A percentile compares a stretch with the other conserved stretches of the same genome.
phyloP scores from a whole-genome alignment of 2,888 invertebrate genomes.

The Agrochola circellaris region DNA sequence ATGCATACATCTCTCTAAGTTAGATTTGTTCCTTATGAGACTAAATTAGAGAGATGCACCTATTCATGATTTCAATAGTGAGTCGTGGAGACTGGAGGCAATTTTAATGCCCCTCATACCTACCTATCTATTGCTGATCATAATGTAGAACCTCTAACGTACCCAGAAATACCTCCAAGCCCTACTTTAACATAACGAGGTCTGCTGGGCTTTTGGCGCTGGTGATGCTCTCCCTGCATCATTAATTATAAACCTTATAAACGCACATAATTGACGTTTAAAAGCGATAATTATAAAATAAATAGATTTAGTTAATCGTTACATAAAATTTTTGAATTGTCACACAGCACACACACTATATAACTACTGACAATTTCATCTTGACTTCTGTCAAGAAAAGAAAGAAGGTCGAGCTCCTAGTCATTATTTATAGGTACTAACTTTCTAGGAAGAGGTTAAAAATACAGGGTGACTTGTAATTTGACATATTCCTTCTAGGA shows the following conservation, averaged over 20 bases:
- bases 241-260: constrained; percentile 15
- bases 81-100: not conserved
- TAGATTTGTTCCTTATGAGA: no score
- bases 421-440: not conserved
- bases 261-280: not conserved
- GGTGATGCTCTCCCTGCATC: constrained; percentile 37
- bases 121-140: not conserved
- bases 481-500: no score
- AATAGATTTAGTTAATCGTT: not conserved
- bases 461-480: no score
- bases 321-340: not conserved
- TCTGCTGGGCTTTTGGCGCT: not conserved
- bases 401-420: not conserved
- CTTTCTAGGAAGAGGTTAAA: constrained; percentile 13
- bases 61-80: not conserved
- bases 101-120: not conserved
- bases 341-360: not conserved
- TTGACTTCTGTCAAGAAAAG: constrained; percentile 29
- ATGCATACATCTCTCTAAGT: no score
- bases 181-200: constrained; percentile 19
- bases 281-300: not conserved
- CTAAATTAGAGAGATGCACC: no score
- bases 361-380: not conserved
- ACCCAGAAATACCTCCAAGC: constrained; percentile 49
- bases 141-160: constrained; percentile 7